These are phyloP conservation scores for Pangasius larnaudii DNA, from an alignment of 2,797 vertebrate genomes.

Conservation along the genomic window DNA sequence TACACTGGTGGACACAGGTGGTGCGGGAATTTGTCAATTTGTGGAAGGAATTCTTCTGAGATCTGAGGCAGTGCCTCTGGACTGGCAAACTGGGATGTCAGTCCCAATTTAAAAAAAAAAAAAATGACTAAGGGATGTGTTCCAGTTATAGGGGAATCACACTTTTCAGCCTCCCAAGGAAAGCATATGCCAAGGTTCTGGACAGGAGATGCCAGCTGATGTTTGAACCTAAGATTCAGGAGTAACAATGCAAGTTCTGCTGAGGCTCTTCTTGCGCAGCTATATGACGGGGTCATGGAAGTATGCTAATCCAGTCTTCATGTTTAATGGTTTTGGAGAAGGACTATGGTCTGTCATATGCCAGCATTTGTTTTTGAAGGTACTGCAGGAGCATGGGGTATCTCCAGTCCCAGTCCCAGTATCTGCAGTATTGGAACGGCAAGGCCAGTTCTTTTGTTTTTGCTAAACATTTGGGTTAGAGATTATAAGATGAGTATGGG, in stretches of 20 bases:
- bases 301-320: not conserved
- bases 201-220: not conserved
- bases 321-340: not conserved
- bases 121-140: not conserved
- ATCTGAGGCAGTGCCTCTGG: not conserved
- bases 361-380: not conserved
- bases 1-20: not conserved
- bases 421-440: not conserved
- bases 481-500: no score
- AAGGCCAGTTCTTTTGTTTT: not conserved
- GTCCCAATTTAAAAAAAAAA: not conserved
- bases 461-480: no score
- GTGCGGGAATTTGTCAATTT: not conserved
- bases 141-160: not conserved
- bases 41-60: not conserved
- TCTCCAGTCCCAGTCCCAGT: not conserved
- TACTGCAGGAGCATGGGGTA: not conserved
- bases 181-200: not conserved
- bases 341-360: not conserved
- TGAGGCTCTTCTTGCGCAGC: not conserved
- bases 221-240: not conserved
- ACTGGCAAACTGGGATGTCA: not conserved
- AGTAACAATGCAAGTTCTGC: not conserved
- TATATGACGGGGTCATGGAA: not conserved
- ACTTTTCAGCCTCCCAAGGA: not conserved